Percentiles rank a stretch among this genome's conserved stretches.
Evolutionary conservation across 2,113 vertebrate genomes (phyloP).

Genomic region (Mus pahari): DNA sequence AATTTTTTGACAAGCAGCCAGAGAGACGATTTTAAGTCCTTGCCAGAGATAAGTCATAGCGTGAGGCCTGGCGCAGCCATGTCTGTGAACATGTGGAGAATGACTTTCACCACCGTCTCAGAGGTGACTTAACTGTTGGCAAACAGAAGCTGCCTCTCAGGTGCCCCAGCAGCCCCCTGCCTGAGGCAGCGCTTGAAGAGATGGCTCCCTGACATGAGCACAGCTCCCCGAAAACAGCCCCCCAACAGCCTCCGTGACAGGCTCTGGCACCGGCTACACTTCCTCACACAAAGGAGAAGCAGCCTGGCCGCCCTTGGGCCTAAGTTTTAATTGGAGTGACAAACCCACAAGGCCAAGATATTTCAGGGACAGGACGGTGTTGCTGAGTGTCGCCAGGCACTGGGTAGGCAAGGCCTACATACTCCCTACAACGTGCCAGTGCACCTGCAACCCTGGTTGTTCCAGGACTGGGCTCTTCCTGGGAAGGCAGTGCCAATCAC

Average conservation of each 20-base stretch:
- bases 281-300: constrained; percentile 22
- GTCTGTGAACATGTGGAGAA: constrained; percentile 84
- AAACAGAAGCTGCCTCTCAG: constrained; percentile 69
- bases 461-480: constrained; percentile 83
- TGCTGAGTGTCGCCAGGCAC: constrained; percentile 75
- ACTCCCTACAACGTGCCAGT: constrained; percentile 79
- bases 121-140: constrained; percentile 86
- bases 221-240: not conserved
- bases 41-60: constrained; percentile 93
- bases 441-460: constrained; percentile 87
- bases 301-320: constrained; percentile 41
- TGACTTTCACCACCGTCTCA: constrained; percentile 85
- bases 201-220: not conserved
- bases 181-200: constrained; percentile 39
- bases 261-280: constrained; percentile 44
- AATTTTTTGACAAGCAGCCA: constrained; percentile 95
- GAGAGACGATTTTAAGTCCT: constrained; percentile 91
- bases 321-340: constrained; percentile 78
- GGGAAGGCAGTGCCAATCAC: constrained; percentile 80
- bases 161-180: constrained; percentile 63
- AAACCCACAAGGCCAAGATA: constrained; percentile 75
- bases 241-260: not conserved
- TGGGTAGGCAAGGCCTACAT: constrained; percentile 45
- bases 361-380: constrained; percentile 70
- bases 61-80: constrained; percentile 74